Conservation (phyloP, 1,140 invertebrate genomes). For the Maconellicoccus hirsutus region DNA sequence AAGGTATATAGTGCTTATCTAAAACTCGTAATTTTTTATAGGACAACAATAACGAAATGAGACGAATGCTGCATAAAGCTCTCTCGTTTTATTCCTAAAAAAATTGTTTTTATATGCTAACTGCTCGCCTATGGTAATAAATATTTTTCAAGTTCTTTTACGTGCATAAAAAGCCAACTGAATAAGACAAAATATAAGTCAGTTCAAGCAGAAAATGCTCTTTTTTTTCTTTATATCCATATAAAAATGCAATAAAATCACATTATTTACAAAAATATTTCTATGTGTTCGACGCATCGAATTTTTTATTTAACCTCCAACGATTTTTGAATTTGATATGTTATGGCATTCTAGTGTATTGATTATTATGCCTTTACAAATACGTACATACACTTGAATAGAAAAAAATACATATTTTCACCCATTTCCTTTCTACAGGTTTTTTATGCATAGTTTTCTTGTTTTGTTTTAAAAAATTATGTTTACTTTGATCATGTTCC, state of each 20-base stretch:
- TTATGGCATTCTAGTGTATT: no score
- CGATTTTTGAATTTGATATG: neutral
- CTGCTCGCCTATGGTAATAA: constrained; percentile 13
- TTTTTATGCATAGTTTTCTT: no score
- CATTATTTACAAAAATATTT: constrained; percentile 1
- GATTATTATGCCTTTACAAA: no score
- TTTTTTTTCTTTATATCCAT: neutral
- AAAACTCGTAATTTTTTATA: neutral
- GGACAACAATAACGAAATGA: neutral
- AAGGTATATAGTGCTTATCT: neutral
- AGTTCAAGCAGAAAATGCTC: neutral
- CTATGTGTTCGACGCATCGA: neutral
- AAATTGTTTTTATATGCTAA: constrained; percentile 22
- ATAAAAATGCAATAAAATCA: constrained; percentile 18
- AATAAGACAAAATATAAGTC: constrained; percentile 11
- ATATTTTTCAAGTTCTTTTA: constrained; percentile 18
- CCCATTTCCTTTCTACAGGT: no score
- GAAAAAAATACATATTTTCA: no score
- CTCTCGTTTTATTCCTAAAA: neutral
- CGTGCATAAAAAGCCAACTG: neutral
- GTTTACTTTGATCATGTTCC: no score
- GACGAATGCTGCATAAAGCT: neutral
- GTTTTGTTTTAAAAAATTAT: no score
- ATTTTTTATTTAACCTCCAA: neutral
- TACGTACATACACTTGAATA: no score